Evolutionary conservation across 2,113 vertebrate species (phyloP), one percentile per base, ranked within the genome.

Genomic region (Pyxicephalus adspersus): DNA sequence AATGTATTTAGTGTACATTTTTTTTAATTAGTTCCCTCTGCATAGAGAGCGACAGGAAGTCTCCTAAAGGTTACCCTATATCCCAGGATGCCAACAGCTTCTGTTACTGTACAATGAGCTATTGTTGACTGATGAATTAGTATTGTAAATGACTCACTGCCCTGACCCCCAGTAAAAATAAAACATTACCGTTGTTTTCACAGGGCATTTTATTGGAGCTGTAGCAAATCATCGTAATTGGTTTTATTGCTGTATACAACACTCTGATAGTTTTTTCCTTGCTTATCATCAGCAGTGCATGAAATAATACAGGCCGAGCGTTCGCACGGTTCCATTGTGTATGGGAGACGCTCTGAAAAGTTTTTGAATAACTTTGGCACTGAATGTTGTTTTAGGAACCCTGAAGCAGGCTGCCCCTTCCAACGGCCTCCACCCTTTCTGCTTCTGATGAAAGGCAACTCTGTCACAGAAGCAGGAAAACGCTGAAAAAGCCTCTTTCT

Each of bases 401-500:
- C 70, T 64, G 52, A 73, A 81, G 80, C 61, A 15, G 18, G 64
- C 29, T 80, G 29, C 34, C 70, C 79, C 76, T 78, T 52, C 54
- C 64, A 60, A 15, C 29, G 65, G 45, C 78, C 80, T 75, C 71
- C 60, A 25, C 61, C 71, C 63, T 38, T 29, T 68, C 19, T 55
- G 22, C 22, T 63, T 28, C 28, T 22, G 29, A 75, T 82, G 80
- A 82, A 75, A 82, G 80, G 29, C 70, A 55, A 58, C 70, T 82
- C 61, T 82, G 80, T 75, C 61, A 75, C 71, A 66, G 52, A 63
- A 74, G 66, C 23, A 82, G 70, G 25, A 66, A 75, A 65, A 31
- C 66, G 70, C 51, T 82, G 63, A 82, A 82, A 75, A 82, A 75
- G 80, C 29, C 61, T 81, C 50, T 80, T 80, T 80, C 38, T 52